phyloP scores from a whole-genome alignment of 2,888 invertebrate genomes.

The Asteroscopus sphinx region DNA sequence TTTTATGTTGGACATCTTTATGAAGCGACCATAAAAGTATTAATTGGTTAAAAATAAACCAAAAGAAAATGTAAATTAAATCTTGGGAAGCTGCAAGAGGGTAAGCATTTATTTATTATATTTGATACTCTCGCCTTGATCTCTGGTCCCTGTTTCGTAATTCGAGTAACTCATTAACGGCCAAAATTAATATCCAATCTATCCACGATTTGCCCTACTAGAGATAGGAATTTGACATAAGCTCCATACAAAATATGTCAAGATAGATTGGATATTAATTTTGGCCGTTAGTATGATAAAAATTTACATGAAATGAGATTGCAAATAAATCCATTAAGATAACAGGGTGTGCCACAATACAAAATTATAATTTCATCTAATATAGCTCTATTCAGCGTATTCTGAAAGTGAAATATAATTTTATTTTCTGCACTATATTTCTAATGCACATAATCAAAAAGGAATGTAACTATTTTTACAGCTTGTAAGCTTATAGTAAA shows the following conservation, averaged over 20 bases:
- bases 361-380: constrained; percentile 18
- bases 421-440: constrained; percentile 6
- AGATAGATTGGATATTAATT: no score
- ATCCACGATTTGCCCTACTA: no score
- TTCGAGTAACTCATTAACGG: constrained; percentile 44
- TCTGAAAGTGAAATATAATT: constrained; percentile 14
- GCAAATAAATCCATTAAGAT: constrained; percentile 7
- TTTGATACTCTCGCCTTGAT: constrained; percentile 50
- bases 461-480: constrained; percentile 56
- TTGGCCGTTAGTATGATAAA: constrained; percentile 26
- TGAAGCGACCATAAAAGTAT: constrained; percentile 7
- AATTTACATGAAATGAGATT: constrained; percentile 28
- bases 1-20: constrained; percentile 10
- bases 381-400: background rate
- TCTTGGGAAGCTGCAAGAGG: constrained; percentile 54
- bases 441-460: constrained; percentile 35
- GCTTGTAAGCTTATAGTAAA: constrained; percentile 16
- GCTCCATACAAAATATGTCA: no score
- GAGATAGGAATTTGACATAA: no score
- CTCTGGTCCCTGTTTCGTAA: constrained; percentile 59
- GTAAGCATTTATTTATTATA: constrained; percentile 38
- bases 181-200: no score
- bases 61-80: constrained; percentile 20
- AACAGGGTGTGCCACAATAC: constrained; percentile 2
- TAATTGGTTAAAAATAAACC: constrained; percentile 18